phyloP scores from a whole-genome alignment of 2,888 invertebrate genomes.

The Leptopilina syphax region DNA sequence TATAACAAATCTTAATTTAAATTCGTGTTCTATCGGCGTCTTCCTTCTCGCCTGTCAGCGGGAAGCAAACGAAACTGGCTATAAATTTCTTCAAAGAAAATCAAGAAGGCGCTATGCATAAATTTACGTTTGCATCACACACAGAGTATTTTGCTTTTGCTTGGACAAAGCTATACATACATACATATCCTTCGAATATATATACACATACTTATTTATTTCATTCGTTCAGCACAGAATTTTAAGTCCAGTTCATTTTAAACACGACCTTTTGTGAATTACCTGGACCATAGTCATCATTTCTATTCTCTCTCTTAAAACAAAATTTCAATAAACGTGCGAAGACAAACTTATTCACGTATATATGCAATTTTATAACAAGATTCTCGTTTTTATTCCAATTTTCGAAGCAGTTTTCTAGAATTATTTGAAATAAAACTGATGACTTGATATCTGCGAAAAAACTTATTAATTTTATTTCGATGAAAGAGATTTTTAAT shows the following conservation, averaged over 20 bases:
- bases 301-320: not conserved
- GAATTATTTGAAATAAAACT: too few relatives aligned
- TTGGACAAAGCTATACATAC: constrained; percentile 23
- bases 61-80: constrained; percentile 41
- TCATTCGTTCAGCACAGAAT: constrained; percentile 20
- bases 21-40: constrained; percentile 38
- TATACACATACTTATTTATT: not conserved
- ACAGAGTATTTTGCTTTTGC: not conserved
- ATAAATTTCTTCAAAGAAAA: constrained; percentile 42
- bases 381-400: too few relatives aligned
- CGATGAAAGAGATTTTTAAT: too few relatives aligned
- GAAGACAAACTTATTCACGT: not conserved
- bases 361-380: too few relatives aligned
- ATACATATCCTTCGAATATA: constrained; percentile 7
- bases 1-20: constrained; percentile 38
- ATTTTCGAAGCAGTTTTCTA: too few relatives aligned
- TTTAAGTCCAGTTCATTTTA: constrained; percentile 36
- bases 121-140: constrained; percentile 37
- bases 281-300: constrained; percentile 4
- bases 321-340: constrained; percentile 2
- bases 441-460: too few relatives aligned
- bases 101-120: constrained; percentile 41
- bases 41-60: constrained; percentile 40
- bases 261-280: constrained; percentile 33
- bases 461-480: too few relatives aligned